Evolutionary conservation across 2,888 invertebrate genomes (phyloP).

Genomic region (Pachymerium ferrugineum): DNA sequence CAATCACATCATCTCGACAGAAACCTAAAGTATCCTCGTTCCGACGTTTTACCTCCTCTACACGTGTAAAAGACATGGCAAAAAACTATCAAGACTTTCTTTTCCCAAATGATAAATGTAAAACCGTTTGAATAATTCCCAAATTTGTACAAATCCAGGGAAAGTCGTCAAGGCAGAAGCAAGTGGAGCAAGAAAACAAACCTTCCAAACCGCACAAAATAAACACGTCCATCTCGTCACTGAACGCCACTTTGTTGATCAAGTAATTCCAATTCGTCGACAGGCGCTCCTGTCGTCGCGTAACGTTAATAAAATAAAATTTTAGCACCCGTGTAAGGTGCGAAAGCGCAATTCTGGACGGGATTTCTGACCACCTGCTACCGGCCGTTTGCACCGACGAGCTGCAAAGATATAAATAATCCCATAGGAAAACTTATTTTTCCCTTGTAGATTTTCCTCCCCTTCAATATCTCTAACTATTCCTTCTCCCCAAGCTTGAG

Average conservation of each 20-base stretch:
- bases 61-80: constrained; percentile 20
- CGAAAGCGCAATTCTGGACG: constrained; percentile 22
- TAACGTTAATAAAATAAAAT: constrained; percentile 25
- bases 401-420: constrained; percentile 13
- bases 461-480: neutral
- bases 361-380: constrained; percentile 25
- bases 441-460: neutral
- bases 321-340: constrained; percentile 19
- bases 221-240: constrained; percentile 11
- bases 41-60: neutral
- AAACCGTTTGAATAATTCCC: constrained; percentile 1
- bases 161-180: neutral
- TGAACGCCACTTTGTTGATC: neutral
- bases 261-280: neutral
- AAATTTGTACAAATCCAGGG: constrained; percentile 16
- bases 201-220: neutral
- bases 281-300: constrained; percentile 1
- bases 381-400: constrained; percentile 18
- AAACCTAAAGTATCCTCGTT: neutral
- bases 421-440: constrained; percentile 16
- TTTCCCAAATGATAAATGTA: neutral
- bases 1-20: constrained; percentile 17
- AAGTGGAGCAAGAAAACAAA: constrained; percentile 18
- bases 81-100: neutral
- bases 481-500: neutral